These are phyloP conservation scores for Chrysomela aeneicollis DNA, from an alignment of 2,888 invertebrate genomes.

Conservation along the genomic window DNA sequence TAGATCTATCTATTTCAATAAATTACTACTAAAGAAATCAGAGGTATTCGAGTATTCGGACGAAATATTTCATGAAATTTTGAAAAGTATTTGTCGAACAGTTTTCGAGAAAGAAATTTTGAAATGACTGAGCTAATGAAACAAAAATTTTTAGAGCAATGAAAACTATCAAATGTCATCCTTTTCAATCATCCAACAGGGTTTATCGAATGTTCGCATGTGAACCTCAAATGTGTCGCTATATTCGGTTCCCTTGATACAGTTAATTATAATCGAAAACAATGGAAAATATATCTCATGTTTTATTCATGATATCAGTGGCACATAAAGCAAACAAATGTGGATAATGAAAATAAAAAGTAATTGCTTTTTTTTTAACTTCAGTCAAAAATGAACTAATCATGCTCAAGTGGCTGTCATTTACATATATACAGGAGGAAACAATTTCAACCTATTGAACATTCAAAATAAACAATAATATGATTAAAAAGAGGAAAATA, in stretches of 20 bases:
- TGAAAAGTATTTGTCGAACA: too few species aligned
- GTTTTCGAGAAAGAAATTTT: too few species aligned
- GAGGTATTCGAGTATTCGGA: too few species aligned
- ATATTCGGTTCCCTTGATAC: background rate
- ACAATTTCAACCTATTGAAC: background rate
- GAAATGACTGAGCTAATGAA: too few species aligned
- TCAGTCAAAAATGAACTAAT: background rate
- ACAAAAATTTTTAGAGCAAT: too few species aligned
- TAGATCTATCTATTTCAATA: too few species aligned
- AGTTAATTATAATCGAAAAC: background rate
- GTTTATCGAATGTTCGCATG: background rate
- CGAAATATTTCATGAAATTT: too few species aligned
- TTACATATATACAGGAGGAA: background rate
- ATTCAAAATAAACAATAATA: background rate
- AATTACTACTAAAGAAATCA: too few species aligned
- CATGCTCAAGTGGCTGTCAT: background rate
- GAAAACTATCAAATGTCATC: too few species aligned
- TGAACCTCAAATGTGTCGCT: background rate
- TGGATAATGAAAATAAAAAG: constrained; percentile 3
- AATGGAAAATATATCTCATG: background rate
- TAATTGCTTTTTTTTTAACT: background rate
- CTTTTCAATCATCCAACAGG: background rate
- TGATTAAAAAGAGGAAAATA: background rate
- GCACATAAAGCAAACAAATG: constrained; percentile 3
- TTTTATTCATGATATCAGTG: background rate